Evolutionary conservation across 2,888 invertebrate genomes (phyloP).

Genomic region (Neuroscelio doddi): DNA sequence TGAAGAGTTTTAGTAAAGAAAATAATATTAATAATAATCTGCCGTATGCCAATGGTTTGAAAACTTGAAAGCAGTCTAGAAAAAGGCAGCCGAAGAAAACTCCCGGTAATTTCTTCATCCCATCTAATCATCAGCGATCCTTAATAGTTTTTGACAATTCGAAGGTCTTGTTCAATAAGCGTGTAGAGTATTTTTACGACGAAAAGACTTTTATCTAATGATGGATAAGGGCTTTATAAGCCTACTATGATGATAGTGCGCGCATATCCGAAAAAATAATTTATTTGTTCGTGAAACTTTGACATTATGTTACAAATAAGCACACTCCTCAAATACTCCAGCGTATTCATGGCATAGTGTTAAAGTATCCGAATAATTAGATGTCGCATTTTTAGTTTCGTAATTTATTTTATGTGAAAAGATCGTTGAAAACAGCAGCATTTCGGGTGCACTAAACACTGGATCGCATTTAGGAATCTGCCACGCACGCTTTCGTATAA

Average conservation of each 20-base stretch:
- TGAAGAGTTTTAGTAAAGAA: too few relatives aligned
- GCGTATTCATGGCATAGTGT: slow-evolving; percentile 18
- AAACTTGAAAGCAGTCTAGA: too few relatives aligned
- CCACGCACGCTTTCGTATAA: slow-evolving; percentile 34
- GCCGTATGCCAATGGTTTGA: too few relatives aligned
- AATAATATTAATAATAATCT: too few relatives aligned
- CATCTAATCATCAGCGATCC: slow-evolving; percentile 10
- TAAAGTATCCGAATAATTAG: too few relatives aligned
- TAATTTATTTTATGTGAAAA: too few relatives aligned
- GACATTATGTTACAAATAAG: slow-evolving; percentile 28
- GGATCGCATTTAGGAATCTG: slow-evolving; percentile 41
- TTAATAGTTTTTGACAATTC: slow-evolving; percentile 12
- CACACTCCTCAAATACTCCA: slow-evolving; percentile 32
- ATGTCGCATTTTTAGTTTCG: too few relatives aligned
- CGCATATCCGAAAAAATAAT: slow-evolving; percentile 23
- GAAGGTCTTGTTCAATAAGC: slow-evolving; percentile 4
- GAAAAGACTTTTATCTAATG: slow-evolving; percentile 18
- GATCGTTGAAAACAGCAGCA: background rate
- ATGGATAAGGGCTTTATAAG: slow-evolving; percentile 13
- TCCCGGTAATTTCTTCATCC: background rate
- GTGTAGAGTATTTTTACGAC: slow-evolving; percentile 32
- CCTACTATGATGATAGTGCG: slow-evolving; percentile 17
- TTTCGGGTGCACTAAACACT: slow-evolving; percentile 37
- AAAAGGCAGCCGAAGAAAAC: too few relatives aligned
- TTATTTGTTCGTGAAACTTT: slow-evolving; percentile 12